These are phyloP conservation scores for Tenthredo distinguenda DNA, from an alignment of 2,888 invertebrate species.

Conservation along the genomic window DNA sequence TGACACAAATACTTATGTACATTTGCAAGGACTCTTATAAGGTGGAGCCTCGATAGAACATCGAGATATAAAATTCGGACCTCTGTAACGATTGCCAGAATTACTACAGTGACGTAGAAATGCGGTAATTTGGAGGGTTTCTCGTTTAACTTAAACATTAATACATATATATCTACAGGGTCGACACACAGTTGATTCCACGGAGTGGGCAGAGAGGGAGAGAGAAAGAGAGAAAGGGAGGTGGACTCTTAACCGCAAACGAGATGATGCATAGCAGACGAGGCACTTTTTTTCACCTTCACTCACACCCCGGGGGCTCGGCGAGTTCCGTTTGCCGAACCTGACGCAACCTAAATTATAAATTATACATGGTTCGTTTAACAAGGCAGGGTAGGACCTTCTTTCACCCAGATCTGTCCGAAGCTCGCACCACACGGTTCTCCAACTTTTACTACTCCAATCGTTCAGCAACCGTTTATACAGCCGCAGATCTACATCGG, in stretches of 20 bases:
- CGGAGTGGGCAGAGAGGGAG: neutral
- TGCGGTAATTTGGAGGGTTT: neutral
- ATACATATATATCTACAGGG: neutral
- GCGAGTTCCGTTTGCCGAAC: slow-evolving; percentile 42
- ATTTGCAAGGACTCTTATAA: neutral
- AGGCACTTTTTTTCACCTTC: slow-evolving; percentile 41
- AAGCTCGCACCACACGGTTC: neutral
- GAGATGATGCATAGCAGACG: slow-evolving; percentile 51
- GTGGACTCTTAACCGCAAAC: slow-evolving; percentile 43
- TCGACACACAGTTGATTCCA: neutral
- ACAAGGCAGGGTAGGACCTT: slow-evolving; percentile 2
- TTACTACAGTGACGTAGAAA: neutral
- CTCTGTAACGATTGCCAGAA: neutral
- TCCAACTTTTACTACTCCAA: neutral
- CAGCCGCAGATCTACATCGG: neutral
- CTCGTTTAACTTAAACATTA: neutral
- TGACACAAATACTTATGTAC: neutral
- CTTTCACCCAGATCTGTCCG: neutral
- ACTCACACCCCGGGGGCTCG: slow-evolving; percentile 8
- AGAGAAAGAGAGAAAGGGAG: neutral
- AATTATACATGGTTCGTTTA: slow-evolving; percentile 48
- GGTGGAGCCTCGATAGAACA: neutral
- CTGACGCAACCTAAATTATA: slow-evolving; percentile 47
- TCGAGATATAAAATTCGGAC: neutral
- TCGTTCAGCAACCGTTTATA: neutral